phyloP scores from a whole-genome alignment of 2,797 vertebrate genomes.

The Sebastolobus altivelis region DNA sequence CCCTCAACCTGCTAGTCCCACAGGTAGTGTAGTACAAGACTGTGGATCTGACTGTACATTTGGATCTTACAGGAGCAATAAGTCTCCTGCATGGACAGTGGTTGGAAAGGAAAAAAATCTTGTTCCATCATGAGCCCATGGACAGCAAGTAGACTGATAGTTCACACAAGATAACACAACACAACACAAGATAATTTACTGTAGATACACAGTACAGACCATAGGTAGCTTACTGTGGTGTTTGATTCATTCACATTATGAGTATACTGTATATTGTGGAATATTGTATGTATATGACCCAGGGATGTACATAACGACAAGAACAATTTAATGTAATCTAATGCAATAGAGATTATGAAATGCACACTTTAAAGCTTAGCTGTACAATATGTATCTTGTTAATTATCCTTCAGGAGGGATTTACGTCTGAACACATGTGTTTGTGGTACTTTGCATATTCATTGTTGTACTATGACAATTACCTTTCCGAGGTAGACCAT shows the following conservation, averaged over 20 bases:
- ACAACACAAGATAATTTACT: neutral
- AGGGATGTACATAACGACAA: neutral
- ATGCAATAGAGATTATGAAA: neutral
- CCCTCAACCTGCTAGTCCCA: constrained; percentile 74
- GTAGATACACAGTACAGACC: neutral
- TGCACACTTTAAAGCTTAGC: too few relatives aligned
- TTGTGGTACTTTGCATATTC: too few relatives aligned
- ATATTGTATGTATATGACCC: neutral
- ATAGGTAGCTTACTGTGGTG: neutral
- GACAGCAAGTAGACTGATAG: neutral
- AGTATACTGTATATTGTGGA: neutral
- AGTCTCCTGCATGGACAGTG: neutral
- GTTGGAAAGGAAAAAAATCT: neutral
- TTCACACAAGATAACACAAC: neutral
- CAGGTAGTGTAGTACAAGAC: constrained; percentile 67
- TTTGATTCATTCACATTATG: neutral
- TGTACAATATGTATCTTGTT: neutral
- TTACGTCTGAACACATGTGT: too few relatives aligned
- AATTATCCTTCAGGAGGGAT: too few relatives aligned
- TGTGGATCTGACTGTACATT: neutral
- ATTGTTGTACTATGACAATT: too few relatives aligned
- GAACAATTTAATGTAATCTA: neutral
- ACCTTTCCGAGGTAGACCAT: too few relatives aligned
- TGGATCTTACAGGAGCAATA: neutral
- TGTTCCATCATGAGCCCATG: neutral